Evolutionary conservation across 2,113 vertebrate species (phyloP), one percentile per base, ranked within the genome.

Genomic region (Axis porcinus): DNA sequence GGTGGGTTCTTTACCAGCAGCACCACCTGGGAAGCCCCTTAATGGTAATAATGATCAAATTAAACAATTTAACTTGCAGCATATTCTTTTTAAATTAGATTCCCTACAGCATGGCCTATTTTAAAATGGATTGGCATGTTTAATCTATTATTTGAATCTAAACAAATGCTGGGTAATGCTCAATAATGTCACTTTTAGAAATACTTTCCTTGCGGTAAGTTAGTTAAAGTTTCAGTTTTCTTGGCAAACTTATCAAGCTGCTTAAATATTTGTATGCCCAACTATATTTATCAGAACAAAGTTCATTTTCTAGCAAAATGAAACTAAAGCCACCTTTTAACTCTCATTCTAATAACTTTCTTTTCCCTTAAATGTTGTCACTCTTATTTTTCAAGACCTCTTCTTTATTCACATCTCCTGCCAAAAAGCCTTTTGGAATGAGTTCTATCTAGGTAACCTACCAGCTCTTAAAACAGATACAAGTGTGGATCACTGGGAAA

Each of bases 271-370:
- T 90, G 76, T 52, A 33, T 58, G 36, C 0, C 89, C n/a, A 88
- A 85, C 93, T 89, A 3, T 85, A 94, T 96, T 88, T 95, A 88
- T 87, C 94, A 98, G 60, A 91, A 30, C 96, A 88, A 30, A 97
- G 94, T 54, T 87, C 60, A 16, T 87, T 96, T 89, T 97, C 85
- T 89, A 97, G 96, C 87, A 43, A 58, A 67, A 98, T 50, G 30
- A 92, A 40, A 67, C 89, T 19, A 78, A 76, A 58, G 16, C 43
- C 87, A 91, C 60, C 79, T 33, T 47, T 36, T 25, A 54, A 91
- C 30, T 91, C 50, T 97, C 87, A 93, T 85, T 45, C 74, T 36
- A 90, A 16, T 52, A 83, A 84, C 14, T n/a, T 67, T 43, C 19
- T 40, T 92, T 36, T 54, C 78, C 55, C 55, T 91, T 43, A 86